Percentiles rank a stretch among this genome's conserved stretches.
phyloP scores from a whole-genome alignment of 2,888 invertebrate species.

The Athalia circularis region DNA sequence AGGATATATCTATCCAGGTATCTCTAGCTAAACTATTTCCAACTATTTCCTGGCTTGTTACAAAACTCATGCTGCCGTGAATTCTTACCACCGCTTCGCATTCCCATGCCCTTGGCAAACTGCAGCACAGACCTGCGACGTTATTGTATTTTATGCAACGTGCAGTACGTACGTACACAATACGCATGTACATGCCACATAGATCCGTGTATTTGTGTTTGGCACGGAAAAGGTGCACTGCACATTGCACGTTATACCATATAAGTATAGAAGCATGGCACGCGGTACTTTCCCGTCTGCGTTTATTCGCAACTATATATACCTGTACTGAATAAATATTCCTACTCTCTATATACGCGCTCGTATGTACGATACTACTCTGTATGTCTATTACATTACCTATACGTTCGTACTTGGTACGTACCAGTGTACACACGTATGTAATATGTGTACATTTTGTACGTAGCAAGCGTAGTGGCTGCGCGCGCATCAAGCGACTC shows the following conservation, averaged over 20 bases:
- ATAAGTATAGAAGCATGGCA: too few relatives aligned
- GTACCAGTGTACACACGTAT: neutral
- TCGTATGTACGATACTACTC: neutral
- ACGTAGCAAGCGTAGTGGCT: too few relatives aligned
- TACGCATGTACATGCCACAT: neutral
- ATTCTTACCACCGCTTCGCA: constrained; percentile 12
- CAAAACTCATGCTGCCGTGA: constrained; percentile 28
- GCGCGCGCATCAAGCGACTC: too few relatives aligned
- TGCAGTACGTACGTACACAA: neutral
- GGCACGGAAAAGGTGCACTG: neutral
- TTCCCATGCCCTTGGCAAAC: constrained; percentile 27
- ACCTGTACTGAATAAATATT: neutral
- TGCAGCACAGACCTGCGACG: neutral
- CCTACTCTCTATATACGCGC: neutral
- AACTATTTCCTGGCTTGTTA: constrained; percentile 35
- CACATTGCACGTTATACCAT: neutral
- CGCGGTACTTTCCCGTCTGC: too few relatives aligned
- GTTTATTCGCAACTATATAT: too few relatives aligned
- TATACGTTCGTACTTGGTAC: constrained; percentile 10
- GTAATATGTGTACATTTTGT: too few relatives aligned
- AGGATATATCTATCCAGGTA: too few relatives aligned
- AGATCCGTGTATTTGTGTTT: neutral
- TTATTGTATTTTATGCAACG: constrained; percentile 1
- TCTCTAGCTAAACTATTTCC: neutral
- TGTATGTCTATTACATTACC: constrained; percentile 18